Percentiles rank a stretch among this genome's conserved stretches.
These are phyloP conservation scores for Cyprinodon tularosa DNA, from an alignment of 2,113 vertebrate genomes.

Conservation along the genomic window DNA sequence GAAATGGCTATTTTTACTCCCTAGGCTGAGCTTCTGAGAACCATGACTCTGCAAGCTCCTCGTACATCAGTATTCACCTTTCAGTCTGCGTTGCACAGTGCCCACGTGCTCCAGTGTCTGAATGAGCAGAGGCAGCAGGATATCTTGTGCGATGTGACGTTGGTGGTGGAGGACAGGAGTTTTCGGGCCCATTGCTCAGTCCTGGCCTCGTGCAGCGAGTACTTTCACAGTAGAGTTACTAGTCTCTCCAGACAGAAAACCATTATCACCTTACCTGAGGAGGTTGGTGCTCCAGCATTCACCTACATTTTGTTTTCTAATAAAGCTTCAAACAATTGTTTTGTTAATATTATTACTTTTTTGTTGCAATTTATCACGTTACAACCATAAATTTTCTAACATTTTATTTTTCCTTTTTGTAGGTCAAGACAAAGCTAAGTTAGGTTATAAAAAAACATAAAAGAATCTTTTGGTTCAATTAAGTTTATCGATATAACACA, in stretches of 20 bases:
- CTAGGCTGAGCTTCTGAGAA: slow-evolving; percentile 54
- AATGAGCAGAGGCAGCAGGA: slow-evolving; percentile 79
- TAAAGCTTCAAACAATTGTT: background rate
- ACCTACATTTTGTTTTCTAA: background rate
- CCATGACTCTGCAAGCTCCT: slow-evolving; percentile 73
- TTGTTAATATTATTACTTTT: background rate
- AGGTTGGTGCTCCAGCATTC: slow-evolving; percentile 78
- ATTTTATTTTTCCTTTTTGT: background rate
- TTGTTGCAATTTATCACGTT: background rate
- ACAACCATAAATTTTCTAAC: background rate
- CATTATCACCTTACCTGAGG: slow-evolving; percentile 86
- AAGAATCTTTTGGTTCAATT: no score
- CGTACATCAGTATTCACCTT: slow-evolving; percentile 80
- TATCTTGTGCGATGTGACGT: slow-evolving; percentile 83
- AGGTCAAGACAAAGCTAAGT: no score
- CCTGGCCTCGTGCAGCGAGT: slow-evolving; percentile 91
- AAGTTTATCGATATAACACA: no score
- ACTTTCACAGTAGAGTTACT: slow-evolving; percentile 85
- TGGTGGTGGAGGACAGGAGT: slow-evolving; percentile 85
- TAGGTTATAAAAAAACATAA: no score
- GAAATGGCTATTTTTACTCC: background rate
- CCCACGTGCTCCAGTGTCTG: slow-evolving; percentile 76
- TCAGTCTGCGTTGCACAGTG: slow-evolving; percentile 81
- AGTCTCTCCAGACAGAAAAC: slow-evolving; percentile 78
- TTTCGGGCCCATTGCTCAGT: slow-evolving; percentile 91